A percentile compares a stretch with the other conserved stretches of the same genome.
Conservation (phyloP, 2,888 invertebrate genomes). For the Smittia aterrima region DNA sequence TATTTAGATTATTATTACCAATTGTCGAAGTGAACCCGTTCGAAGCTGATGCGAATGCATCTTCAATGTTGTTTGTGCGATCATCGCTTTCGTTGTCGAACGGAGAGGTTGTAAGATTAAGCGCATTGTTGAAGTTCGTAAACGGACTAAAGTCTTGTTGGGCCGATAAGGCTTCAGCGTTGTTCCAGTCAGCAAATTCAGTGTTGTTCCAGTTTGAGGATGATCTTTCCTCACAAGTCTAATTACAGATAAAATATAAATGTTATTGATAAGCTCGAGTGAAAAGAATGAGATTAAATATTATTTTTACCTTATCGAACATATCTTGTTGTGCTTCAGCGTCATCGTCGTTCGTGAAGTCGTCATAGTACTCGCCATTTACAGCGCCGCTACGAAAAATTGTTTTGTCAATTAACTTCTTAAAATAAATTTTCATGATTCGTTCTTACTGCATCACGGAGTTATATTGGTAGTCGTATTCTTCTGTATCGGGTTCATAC, state of each 20-base stretch:
- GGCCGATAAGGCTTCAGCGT: not conserved
- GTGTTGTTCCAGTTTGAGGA: not conserved
- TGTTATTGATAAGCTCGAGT: not conserved
- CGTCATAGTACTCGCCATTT: conserved; percentile 27
- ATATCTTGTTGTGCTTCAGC: conserved; percentile 8
- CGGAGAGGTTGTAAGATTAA: not conserved
- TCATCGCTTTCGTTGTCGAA: not conserved
- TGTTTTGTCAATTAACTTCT: not conserved
- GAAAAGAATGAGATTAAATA: not conserved
- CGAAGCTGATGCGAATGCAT: not conserved
- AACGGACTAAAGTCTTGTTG: not conserved
- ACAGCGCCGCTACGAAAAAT: conserved; percentile 38
- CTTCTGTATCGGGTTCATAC: conserved; percentile 45
- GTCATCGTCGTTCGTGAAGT: conserved; percentile 38
- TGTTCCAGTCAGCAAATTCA: conserved; percentile 7
- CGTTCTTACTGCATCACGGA: conserved; percentile 44
- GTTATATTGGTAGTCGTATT: conserved; percentile 45
- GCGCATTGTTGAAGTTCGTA: not conserved
- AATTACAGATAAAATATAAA: not conserved
- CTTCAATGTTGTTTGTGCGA: not conserved
- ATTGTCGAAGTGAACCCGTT: conserved; percentile 34
- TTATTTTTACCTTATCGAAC: conserved; percentile 28
- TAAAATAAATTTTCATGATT: not conserved
- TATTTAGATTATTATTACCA: conserved; percentile 39
- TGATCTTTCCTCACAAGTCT: no score